These are phyloP conservation scores for Chorisops tibialis DNA, from an alignment of 2,888 invertebrate genomes.

Conservation along the genomic window DNA sequence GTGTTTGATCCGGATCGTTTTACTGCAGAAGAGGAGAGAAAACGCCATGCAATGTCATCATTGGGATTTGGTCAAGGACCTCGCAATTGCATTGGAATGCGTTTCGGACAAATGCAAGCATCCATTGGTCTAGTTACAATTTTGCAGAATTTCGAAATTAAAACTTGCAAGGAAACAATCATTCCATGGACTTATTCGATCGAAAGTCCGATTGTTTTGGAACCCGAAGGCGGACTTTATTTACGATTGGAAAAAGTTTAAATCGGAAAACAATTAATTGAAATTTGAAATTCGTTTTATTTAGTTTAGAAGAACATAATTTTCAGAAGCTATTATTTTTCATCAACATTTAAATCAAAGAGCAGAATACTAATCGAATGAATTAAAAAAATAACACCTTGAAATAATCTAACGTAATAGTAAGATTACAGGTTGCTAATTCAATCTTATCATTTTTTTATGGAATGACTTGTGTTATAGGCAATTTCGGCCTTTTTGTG, in stretches of 20 bases:
- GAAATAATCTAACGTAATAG: too few species aligned
- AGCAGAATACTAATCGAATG: too few species aligned
- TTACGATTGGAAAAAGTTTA: slow-evolving; percentile 36
- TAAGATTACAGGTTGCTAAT: too few species aligned
- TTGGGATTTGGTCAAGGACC: slow-evolving; percentile 53
- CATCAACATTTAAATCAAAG: too few species aligned
- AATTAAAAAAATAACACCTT: too few species aligned
- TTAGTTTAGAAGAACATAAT: not conserved
- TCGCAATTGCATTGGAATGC: slow-evolving; percentile 50
- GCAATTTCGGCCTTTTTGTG: too few species aligned
- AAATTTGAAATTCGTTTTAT: too few species aligned
- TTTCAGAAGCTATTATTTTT: not conserved
- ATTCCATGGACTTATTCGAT: slow-evolving; percentile 19
- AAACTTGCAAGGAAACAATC: too few species aligned
- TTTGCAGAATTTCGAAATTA: too few species aligned
- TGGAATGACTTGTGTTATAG: too few species aligned
- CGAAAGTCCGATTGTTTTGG: slow-evolving; percentile 37
- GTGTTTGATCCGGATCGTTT: slow-evolving; percentile 63
- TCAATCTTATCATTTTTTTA: too few species aligned
- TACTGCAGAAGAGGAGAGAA: slow-evolving; percentile 54
- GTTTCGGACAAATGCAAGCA: slow-evolving; percentile 45
- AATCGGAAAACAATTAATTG: slow-evolving; percentile 14
- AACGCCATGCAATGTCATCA: slow-evolving; percentile 46
- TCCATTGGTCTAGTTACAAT: slow-evolving; percentile 27
- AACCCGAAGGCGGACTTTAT: slow-evolving; percentile 39